Percentiles rank a stretch among this genome's conserved stretches.
Conservation (phyloP, 2,113 vertebrate genomes). For the Centropus unirufus region DNA sequence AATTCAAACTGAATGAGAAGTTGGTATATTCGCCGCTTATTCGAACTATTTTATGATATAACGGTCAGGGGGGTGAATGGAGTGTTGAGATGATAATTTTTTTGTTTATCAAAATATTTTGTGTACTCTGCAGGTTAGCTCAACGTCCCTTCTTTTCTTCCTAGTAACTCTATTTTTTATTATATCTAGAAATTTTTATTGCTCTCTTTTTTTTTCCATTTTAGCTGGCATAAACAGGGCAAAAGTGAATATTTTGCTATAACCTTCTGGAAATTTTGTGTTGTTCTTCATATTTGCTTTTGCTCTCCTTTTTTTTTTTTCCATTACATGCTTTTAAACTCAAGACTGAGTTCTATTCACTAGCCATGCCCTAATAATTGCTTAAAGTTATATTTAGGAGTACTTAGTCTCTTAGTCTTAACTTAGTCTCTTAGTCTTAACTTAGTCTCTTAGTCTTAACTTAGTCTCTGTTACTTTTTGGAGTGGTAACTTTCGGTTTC, state of each 20-base stretch:
- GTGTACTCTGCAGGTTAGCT: background rate
- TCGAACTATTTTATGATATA: background rate
- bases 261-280: background rate
- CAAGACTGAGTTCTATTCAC: background rate
- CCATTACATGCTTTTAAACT: rapidly evolving
- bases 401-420: background rate
- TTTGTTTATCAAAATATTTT: background rate
- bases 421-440: too few relatives aligned
- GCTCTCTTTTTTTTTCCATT: background rate
- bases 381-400: background rate
- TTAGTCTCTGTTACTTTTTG: background rate
- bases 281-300: background rate
- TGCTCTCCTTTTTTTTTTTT: background rate
- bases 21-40: background rate
- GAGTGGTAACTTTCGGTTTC: background rate
- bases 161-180: background rate
- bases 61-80: background rate
- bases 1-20: background rate
- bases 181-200: background rate
- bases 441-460: too few relatives aligned
- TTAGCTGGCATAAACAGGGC: background rate
- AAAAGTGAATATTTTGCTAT: background rate
- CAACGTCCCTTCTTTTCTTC: background rate
- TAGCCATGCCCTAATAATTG: background rate
- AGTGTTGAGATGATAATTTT: background rate